Base-by-base conservation (phyloP, 2,888 invertebrate species). In the Ypsolopha sequella region DNA sequence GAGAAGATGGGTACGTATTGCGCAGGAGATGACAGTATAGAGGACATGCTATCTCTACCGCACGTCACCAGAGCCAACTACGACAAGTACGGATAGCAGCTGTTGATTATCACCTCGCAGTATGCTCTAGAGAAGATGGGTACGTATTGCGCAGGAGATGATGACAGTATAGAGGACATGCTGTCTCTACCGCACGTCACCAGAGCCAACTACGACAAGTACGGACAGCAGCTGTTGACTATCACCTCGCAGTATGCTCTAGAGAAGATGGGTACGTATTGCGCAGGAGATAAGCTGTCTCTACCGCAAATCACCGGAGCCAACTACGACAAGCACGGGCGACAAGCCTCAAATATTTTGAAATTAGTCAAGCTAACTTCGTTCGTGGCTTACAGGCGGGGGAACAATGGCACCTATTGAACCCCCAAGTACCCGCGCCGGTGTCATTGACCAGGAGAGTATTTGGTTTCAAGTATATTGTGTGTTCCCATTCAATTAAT, bases 11-110 rank as follows among this genome's bases (percentile, higher is more conserved):
- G 89, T 74, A n/a, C n/a, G n/a, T n/a, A n/a, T n/a, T n/a, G n/a
- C n/a, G n/a, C n/a, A n/a, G n/a, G n/a, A n/a, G n/a, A n/a, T n/a
- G 91, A 91, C 60, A 88, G 86, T 1, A 86, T 90, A 54, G 89
- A 90, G 51, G 94, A 94, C 59, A 93, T 97, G 93, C 82, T 95
- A 53, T 86, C 89, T 56, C 91, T 96, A 66, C 94, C 95, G 33
- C 96, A 97, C 73, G 93, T 96, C 2, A 96, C 96, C 0, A 90
- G 92, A 66, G 95, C 95, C 39, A 95, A 95, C 79, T 95, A 91
- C 71, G 91, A 93, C 55, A 96, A 95, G 76, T 97, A 93, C 71
- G 96, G 96, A 33, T 88, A 89, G 48, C 88, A 89, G 51, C 89
- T 97, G 62, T 82, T 97, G 46, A 89, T 90, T 51, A 91, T 96